Percentiles rank a stretch among this genome's conserved stretches.
These are phyloP conservation scores for Chrysodeixis includens DNA, from an alignment of 2,888 invertebrate genomes.

Conservation along the genomic window DNA sequence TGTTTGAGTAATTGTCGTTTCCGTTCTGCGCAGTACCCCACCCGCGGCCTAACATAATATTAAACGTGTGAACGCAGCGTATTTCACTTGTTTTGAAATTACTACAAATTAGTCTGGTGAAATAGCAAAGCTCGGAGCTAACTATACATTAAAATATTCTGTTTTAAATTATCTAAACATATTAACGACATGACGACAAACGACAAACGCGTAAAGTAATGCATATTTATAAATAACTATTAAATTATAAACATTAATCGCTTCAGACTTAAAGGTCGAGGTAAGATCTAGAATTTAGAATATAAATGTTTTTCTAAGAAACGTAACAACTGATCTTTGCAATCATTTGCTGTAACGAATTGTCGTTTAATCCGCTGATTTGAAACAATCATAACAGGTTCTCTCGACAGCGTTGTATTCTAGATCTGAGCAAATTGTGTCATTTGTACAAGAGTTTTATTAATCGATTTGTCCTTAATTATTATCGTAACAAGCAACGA, in stretches of 20 bases:
- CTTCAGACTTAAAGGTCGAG: background rate
- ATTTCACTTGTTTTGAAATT: background rate
- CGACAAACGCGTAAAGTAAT: background rate
- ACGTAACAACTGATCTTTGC: conserved; percentile 29
- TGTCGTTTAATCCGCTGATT: conserved; percentile 30
- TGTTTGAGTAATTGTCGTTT: background rate
- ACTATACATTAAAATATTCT: too few species aligned
- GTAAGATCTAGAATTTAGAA: conserved; percentile 20
- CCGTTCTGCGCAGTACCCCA: background rate
- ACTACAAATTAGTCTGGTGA: too few species aligned
- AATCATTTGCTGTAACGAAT: conserved; percentile 45
- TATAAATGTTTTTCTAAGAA: conserved; percentile 58
- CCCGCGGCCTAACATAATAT: background rate
- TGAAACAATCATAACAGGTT: conserved; percentile 19
- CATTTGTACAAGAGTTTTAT: background rate
- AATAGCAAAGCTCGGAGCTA: too few species aligned
- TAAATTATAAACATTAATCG: background rate
- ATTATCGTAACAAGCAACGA: background rate
- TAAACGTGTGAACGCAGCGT: background rate
- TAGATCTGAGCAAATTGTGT: background rate
- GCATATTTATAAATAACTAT: background rate
- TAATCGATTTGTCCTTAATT: background rate
- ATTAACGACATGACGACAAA: background rate
- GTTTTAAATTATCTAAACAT: background rate
- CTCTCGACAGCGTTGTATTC: conserved; percentile 5